Evolutionary conservation across 2,797 vertebrate species (phyloP), one percentile per base, ranked within the genome.

Genomic region (Cryptoprocta ferox): DNA sequence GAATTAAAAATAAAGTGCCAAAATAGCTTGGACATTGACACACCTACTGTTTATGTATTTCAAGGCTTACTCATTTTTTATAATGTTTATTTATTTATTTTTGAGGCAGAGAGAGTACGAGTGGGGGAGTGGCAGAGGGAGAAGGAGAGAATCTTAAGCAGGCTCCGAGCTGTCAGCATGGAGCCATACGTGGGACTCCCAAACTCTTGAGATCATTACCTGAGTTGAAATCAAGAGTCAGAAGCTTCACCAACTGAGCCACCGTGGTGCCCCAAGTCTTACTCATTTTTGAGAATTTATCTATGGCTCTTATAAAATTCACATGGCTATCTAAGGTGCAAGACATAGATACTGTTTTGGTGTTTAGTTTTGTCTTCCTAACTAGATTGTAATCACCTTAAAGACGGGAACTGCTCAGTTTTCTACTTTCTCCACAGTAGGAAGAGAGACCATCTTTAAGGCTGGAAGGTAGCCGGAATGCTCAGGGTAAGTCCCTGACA

Each of bases 201-300:
- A 59, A 59, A 59, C 56, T 59, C 56, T 59, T 59, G 56, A 59
- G 21, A 59, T 59, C 56, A 59, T 59, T 59, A 24, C 8, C 56
- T 59, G 21, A 59, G 56, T 59, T 59, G 21, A 59, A 59, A 59
- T 59, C 21, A 59, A 59, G 21, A 24, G 21, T 59, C 21, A 10
- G 56, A 59, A 59, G 56, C 56, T 59, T 59, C 56, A 59, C 21
- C 21, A 59, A 59, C 21, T 59, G 56, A 59, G 56, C 56, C 56
- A 24, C 56, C 21, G 21, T 2, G 21, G 56, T 59, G 56, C 21
- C 56, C 21, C 56, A 59, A 9, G 56, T 59, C 56, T 59, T 59
- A 59, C 56, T 59, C 9, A 70, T 59, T 85, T 96, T 94, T 93
- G 37, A 93, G 45, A 93, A 95, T 90, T 93, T 93, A 70, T 61